phyloP scores from a whole-genome alignment of 2,888 invertebrate species.

The Cremastinae sp. region DNA sequence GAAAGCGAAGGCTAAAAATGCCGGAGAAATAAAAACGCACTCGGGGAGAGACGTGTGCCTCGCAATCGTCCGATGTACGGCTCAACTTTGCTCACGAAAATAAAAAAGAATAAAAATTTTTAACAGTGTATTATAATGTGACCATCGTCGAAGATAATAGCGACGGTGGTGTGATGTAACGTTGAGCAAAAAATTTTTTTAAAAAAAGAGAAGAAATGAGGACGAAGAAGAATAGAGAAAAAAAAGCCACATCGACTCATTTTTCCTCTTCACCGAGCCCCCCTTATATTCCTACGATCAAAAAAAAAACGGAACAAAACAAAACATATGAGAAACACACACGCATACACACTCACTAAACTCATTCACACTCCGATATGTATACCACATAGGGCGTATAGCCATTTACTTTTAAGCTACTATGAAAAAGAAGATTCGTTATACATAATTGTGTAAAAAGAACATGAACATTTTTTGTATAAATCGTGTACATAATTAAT shows the following conservation, averaged over 20 bases:
- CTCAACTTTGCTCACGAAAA: slow-evolving; percentile 67
- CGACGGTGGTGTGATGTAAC: slow-evolving; percentile 31
- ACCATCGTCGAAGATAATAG: slow-evolving; percentile 40
- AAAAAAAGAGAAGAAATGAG: slow-evolving; percentile 29
- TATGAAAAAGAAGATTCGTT: slow-evolving; percentile 52
- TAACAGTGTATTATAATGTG: slow-evolving; percentile 71
- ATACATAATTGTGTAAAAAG: slow-evolving; percentile 78
- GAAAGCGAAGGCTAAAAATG: slow-evolving; percentile 24
- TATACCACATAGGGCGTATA: slow-evolving; percentile 40
- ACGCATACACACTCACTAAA: slow-evolving; percentile 27
- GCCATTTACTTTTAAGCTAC: slow-evolving; percentile 55
- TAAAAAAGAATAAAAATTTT: slow-evolving; percentile 53
- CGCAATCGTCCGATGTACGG: slow-evolving; percentile 7
- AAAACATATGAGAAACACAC: slow-evolving; percentile 24
- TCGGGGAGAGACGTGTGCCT: slow-evolving; percentile 21
- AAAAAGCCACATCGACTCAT: slow-evolving; percentile 31
- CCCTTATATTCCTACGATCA: slow-evolving; percentile 54
- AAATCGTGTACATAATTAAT: slow-evolving; percentile 78
- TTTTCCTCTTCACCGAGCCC: slow-evolving; percentile 32
- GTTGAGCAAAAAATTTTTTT: slow-evolving; percentile 36
- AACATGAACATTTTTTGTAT: slow-evolving; percentile 77
- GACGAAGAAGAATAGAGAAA: slow-evolving; percentile 15
- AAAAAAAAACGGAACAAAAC: slow-evolving; percentile 22
- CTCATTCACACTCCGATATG: slow-evolving; percentile 22
- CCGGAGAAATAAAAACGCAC: not conserved